Percentiles rank a stretch among this genome's conserved stretches.
Evolutionary conservation across 1,140 invertebrate genomes (phyloP).

Genomic region (Ladona fulva): DNA sequence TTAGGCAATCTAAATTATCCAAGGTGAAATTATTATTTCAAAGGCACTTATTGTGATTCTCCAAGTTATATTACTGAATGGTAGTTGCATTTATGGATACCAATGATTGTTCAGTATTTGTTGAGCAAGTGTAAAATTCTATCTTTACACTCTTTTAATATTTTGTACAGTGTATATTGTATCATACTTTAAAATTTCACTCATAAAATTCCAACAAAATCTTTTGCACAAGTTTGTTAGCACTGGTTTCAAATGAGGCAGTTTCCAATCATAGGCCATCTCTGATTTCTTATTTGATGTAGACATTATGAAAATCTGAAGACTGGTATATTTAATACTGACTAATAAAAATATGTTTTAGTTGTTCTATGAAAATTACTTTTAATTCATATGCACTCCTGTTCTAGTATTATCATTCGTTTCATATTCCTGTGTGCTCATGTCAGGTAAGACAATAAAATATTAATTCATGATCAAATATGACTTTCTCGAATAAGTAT

Average conservation of each 20-base stretch:
- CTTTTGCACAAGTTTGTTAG: slow-evolving; percentile 5
- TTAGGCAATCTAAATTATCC: background rate
- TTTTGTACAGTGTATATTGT: slow-evolving; percentile 10
- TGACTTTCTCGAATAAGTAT: too few species aligned
- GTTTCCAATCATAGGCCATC: background rate
- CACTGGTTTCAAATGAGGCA: background rate
- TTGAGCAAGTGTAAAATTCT: background rate
- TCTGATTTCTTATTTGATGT: background rate
- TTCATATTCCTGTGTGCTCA: too few species aligned
- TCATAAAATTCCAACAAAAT: background rate
- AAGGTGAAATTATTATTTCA: background rate
- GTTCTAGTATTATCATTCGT: too few species aligned
- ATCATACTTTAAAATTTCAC: background rate
- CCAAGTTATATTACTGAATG: background rate
- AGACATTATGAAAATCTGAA: background rate
- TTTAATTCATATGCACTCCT: too few species aligned
- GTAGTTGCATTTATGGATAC: slow-evolving; percentile 2
- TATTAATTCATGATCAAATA: too few species aligned
- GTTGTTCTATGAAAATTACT: background rate
- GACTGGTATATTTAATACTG: slow-evolving; percentile 6
- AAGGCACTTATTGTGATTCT: background rate
- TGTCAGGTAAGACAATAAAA: too few species aligned
- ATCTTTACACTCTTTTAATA: slow-evolving; percentile 4
- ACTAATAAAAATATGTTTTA: slow-evolving; percentile 5
- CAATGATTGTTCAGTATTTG: background rate